Evolutionary conservation across 2,797 vertebrate species (phyloP).

Genomic region (Prionace glauca): DNA sequence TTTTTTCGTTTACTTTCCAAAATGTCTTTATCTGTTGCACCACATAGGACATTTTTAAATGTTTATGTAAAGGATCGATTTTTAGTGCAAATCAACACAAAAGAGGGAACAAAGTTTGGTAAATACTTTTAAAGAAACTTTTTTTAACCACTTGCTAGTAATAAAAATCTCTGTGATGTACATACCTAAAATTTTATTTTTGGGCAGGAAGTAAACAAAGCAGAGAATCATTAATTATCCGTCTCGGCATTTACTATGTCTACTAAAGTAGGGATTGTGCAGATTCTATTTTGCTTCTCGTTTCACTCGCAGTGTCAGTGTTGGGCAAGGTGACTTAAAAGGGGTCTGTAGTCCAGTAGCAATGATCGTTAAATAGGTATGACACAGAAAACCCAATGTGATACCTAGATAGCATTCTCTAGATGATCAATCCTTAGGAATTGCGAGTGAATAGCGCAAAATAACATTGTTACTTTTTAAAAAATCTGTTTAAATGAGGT

Average conservation of each 20-base stretch:
- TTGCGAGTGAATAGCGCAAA: not conserved
- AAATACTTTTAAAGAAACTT: not conserved
- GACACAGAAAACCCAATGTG: not conserved
- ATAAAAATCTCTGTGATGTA: not conserved
- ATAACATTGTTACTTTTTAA: not conserved
- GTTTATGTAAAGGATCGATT: not conserved
- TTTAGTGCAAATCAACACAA: not conserved
- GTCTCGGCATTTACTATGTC: not conserved
- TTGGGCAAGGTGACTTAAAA: constrained; percentile 9
- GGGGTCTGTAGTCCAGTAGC: not conserved
- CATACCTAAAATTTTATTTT: not conserved
- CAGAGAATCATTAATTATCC: too few species aligned
- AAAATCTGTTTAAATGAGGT: not conserved
- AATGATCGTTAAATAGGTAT: not conserved
- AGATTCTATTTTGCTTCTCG: not conserved
- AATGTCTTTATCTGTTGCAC: not conserved
- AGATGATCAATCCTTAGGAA: not conserved
- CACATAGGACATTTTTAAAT: not conserved
- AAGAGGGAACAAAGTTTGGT: not conserved
- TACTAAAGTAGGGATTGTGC: not conserved
- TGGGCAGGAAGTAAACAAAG: not conserved
- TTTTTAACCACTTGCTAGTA: not conserved
- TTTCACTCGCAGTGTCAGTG: not conserved
- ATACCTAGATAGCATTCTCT: not conserved
- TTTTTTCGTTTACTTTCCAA: not conserved